These are phyloP conservation scores for Spodoptera exigua DNA, from an alignment of 2,888 invertebrate species.

Conservation along the genomic window DNA sequence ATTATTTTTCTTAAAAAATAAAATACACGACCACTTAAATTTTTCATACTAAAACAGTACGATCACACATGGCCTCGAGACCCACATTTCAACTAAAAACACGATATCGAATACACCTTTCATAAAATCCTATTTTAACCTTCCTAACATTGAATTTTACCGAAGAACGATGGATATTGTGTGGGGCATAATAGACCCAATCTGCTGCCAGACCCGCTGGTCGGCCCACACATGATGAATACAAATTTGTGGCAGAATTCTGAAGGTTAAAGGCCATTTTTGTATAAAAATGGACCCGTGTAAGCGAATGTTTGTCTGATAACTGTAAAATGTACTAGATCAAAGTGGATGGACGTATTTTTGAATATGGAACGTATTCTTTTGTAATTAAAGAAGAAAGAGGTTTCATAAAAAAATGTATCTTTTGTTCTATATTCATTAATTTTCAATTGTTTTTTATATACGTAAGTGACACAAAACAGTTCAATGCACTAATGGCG, in stretches of 20 bases:
- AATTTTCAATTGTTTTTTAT: too few relatives aligned
- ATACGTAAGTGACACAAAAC: too few relatives aligned
- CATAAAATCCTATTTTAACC: slow-evolving; percentile 62
- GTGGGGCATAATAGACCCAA: slow-evolving; percentile 63
- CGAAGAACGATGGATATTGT: slow-evolving; percentile 64
- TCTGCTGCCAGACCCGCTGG: slow-evolving; percentile 57
- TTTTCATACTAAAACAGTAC: slow-evolving; percentile 27
- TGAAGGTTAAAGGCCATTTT: slow-evolving; percentile 51
- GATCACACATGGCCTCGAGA: slow-evolving; percentile 32
- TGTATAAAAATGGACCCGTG: slow-evolving; percentile 50
- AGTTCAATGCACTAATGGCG: too few relatives aligned
- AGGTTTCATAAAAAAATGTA: too few relatives aligned
- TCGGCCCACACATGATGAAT: slow-evolving; percentile 57
- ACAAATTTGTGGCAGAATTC: slow-evolving; percentile 54
- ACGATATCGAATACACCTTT: slow-evolving; percentile 48
- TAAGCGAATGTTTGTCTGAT: slow-evolving; percentile 35
- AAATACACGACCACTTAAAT: slow-evolving; percentile 20
- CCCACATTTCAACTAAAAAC: slow-evolving; percentile 41
- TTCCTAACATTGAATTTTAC: slow-evolving; percentile 66
- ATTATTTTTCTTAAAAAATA: neutral
- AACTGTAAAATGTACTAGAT: slow-evolving; percentile 24
- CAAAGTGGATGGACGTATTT: slow-evolving; percentile 18
- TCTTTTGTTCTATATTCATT: too few relatives aligned
- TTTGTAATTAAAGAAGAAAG: too few relatives aligned
- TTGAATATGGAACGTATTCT: too few relatives aligned